Conservation (phyloP, 2,888 invertebrate genomes). For the Idaea straminata region DNA sequence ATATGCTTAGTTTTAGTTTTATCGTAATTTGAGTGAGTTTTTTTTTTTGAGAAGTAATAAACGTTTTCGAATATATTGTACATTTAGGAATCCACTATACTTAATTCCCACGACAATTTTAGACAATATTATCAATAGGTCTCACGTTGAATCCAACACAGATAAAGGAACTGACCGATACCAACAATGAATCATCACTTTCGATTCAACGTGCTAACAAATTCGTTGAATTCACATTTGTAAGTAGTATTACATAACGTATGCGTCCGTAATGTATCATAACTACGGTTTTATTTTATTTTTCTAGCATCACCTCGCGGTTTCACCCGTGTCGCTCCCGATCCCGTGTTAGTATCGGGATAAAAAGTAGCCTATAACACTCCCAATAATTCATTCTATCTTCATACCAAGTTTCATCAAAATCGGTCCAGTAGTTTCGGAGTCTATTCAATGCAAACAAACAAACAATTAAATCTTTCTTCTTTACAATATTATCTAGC, state of each 20-base stretch:
- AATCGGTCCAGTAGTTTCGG: too few relatives aligned
- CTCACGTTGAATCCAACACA: neutral
- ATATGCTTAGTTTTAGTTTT: neutral
- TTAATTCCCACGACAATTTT: neutral
- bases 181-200: slow-evolving; percentile 21
- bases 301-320: too few relatives aligned
- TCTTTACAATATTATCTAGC: too few relatives aligned
- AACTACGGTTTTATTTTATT: neutral
- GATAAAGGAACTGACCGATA: neutral
- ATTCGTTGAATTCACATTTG: slow-evolving; percentile 1
- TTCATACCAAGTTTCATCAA: too few relatives aligned
- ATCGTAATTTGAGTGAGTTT: neutral
- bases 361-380: too few relatives aligned
- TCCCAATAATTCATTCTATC: too few relatives aligned
- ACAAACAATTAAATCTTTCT: too few relatives aligned
- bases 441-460: too few relatives aligned
- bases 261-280: neutral
- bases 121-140: neutral
- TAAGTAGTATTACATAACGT: neutral
- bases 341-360: too few relatives aligned
- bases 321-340: too few relatives aligned
- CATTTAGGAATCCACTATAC: neutral
- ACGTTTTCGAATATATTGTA: neutral
- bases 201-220: slow-evolving; percentile 15
- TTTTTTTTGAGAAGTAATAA: neutral